Percentiles rank a stretch among this genome's conserved stretches.
Evolutionary conservation across 2,113 vertebrate species (phyloP).

Genomic region (Ursus arctos): DNA sequence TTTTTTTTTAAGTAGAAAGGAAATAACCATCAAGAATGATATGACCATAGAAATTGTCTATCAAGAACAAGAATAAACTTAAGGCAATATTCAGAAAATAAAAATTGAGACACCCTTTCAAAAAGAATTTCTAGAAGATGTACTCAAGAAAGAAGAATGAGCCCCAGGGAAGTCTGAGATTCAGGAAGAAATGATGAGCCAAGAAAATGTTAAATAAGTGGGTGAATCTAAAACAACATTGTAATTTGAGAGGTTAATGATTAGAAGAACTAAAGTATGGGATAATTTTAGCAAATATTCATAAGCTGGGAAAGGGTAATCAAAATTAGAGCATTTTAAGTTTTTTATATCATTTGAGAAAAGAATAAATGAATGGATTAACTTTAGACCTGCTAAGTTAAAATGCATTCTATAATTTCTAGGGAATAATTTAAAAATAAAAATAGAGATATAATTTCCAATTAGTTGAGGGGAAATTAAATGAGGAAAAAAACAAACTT

Average conservation of each 20-base stretch:
- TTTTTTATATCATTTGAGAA: not conserved
- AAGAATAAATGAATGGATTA: not conserved
- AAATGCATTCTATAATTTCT: not conserved
- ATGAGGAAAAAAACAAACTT: not conserved
- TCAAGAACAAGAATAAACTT: not conserved
- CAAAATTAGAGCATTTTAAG: not conserved
- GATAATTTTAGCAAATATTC: not conserved
- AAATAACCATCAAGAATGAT: not conserved
- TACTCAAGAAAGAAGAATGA: not conserved
- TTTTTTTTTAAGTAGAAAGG: not conserved
- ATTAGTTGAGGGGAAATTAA: not conserved
- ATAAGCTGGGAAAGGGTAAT: not conserved
- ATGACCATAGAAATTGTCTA: not conserved
- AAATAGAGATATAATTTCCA: not conserved
- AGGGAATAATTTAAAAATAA: not conserved
- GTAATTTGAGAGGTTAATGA: not conserved
- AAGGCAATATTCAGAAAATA: not conserved
- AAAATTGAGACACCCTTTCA: not conserved
- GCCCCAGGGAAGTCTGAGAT: not conserved
- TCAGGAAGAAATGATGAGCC: not conserved
- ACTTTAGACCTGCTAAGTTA: not conserved
- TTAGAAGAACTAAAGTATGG: not conserved
- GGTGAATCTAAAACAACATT: not conserved
- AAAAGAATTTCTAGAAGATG: not conserved
- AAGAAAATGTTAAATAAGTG: not conserved